Conservation (phyloP, 2,113 vertebrate genomes). For the Tragulus kanchil region DNA sequence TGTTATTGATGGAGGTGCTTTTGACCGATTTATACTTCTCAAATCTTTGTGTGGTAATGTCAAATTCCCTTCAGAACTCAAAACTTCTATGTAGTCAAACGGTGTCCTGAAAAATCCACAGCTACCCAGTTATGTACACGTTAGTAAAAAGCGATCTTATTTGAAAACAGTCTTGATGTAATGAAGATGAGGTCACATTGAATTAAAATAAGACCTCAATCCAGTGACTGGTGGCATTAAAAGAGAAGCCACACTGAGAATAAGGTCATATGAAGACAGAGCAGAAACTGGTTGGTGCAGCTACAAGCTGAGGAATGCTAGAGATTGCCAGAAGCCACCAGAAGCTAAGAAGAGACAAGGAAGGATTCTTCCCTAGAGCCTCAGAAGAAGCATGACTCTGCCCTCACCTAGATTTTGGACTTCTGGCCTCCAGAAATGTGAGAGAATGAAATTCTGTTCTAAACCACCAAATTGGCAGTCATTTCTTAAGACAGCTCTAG, state of each 20-base stretch:
- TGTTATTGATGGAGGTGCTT: not conserved
- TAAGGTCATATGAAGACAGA: too few species aligned
- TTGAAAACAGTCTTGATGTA: not conserved
- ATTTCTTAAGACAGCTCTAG: not conserved
- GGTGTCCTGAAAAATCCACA: not conserved
- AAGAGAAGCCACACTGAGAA: not conserved
- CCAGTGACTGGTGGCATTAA: too few species aligned
- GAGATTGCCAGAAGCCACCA: not conserved
- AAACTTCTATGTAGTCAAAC: not conserved
- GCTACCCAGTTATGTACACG: not conserved
- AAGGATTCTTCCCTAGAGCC: not conserved
- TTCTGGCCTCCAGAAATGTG: not conserved
- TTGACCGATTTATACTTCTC: not conserved
- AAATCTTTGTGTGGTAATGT: not conserved
- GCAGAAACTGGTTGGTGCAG: not conserved
- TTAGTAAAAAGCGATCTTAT: not conserved
- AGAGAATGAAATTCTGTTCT: not conserved
- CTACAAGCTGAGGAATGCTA: not conserved
- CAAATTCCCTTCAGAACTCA: not conserved
- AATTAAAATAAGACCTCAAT: not conserved
- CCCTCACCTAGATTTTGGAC: not conserved
- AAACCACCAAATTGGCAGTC: not conserved
- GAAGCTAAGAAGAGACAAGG: not conserved
- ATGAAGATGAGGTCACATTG: not conserved
- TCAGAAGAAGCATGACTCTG: not conserved